Percentiles rank a stretch among this genome's conserved stretches.
Conservation (phyloP, 2,113 vertebrate species). For the Erythrocercus mccallii region DNA sequence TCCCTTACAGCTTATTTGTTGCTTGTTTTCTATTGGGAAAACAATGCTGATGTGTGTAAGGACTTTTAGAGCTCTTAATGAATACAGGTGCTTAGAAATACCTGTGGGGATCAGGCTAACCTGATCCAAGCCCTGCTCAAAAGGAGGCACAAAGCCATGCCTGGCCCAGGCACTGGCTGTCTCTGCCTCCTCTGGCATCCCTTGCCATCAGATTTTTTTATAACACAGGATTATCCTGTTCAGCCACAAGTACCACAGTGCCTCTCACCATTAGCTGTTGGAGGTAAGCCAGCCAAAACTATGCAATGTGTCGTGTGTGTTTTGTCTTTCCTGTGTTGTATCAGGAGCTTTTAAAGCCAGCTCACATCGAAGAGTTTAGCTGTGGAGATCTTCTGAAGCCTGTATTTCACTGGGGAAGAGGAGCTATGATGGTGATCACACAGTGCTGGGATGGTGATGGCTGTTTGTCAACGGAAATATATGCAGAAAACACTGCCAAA, state of each 20-base stretch:
- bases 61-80: background rate
- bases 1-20: background rate
- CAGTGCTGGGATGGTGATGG: background rate
- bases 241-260: background rate
- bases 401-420: background rate
- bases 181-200: background rate
- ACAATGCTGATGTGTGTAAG: background rate
- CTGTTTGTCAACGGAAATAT: background rate
- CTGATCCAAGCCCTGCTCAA: background rate
- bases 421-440: background rate
- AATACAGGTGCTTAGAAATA: background rate
- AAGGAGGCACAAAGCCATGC: background rate
- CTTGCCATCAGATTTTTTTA: background rate
- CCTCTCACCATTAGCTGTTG: background rate
- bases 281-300: background rate
- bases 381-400: background rate
- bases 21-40: background rate
- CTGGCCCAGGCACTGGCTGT: background rate
- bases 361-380: background rate
- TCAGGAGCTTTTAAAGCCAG: background rate
- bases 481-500: background rate
- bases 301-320: background rate
- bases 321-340: background rate
- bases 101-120: rapidly evolving
- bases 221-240: background rate